Conservation (phyloP, 2,888 invertebrate species). For the Cephus rjabovi region DNA sequence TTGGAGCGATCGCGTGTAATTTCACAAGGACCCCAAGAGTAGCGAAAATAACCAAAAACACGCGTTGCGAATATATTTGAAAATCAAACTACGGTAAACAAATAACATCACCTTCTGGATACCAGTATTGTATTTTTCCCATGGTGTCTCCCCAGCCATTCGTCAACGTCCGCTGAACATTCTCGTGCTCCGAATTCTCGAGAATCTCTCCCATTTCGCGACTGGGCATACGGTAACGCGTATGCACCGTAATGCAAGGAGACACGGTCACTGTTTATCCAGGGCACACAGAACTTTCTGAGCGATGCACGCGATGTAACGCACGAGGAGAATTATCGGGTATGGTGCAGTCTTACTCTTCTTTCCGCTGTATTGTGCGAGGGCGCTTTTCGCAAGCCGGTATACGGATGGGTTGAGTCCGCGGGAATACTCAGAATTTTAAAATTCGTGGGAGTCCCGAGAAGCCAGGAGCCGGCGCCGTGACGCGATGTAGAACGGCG, state of each 20-base stretch:
- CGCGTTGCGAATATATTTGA: neutral
- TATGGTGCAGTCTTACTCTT: neutral
- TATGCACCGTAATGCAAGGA: neutral
- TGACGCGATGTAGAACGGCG: conserved; percentile 18
- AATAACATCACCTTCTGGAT: conserved; percentile 55
- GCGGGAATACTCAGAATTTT: neutral
- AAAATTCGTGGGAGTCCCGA: conserved; percentile 12
- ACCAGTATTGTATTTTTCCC: conserved; percentile 63
- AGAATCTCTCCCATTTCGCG: conserved; percentile 6
- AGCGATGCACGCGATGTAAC: neutral
- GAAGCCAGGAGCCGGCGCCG: conserved; percentile 9
- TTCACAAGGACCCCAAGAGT: neutral
- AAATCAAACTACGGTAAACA: neutral
- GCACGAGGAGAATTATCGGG: neutral
- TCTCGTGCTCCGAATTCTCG: conserved; percentile 16
- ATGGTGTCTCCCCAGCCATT: conserved; percentile 57
- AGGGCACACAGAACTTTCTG: neutral
- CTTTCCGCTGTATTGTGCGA: neutral
- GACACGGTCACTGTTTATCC: neutral
- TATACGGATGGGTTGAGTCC: neutral
- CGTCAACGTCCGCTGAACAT: conserved; percentile 24
- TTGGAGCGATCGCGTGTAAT: neutral
- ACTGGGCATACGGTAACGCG: neutral
- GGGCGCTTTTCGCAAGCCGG: neutral
- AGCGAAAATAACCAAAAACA: neutral